Evolutionary conservation across 2,797 vertebrate genomes (phyloP).

Genomic region (Tolypeutes matacus): DNA sequence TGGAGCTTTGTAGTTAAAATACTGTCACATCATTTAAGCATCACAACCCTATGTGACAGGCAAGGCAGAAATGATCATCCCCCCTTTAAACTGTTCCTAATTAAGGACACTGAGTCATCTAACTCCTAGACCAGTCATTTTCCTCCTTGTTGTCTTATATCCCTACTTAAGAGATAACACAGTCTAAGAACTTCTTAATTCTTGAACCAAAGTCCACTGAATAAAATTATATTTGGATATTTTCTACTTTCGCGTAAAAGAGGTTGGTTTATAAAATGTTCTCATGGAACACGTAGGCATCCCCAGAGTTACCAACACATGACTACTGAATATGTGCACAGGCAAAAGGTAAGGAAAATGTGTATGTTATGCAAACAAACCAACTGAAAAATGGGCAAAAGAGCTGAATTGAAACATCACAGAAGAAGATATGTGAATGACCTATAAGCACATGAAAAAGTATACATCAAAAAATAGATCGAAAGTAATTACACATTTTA

Average conservation of each 20-base stretch:
- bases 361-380: not conserved
- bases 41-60: not conserved
- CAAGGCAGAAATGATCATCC: not conserved
- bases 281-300: not conserved
- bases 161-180: not conserved
- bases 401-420: not conserved
- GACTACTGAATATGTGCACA: not conserved
- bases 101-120: not conserved
- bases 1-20: not conserved
- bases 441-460: not conserved
- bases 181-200: slow-evolving; percentile 13
- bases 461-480: too few species aligned
- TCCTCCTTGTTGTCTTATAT: not conserved
- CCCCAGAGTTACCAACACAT: not conserved
- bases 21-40: not conserved
- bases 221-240: slow-evolving; percentile 18
- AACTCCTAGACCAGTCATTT: not conserved
- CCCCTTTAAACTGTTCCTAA: not conserved
- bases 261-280: slow-evolving; percentile 43
- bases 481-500: too few species aligned
- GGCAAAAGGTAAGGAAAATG: not conserved
- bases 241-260: slow-evolving; percentile 41
- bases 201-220: slow-evolving; percentile 55
- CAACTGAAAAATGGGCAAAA: not conserved
- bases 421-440: not conserved